A percentile compares a stretch with the other conserved stretches of the same genome.
Evolutionary conservation across 2,888 invertebrate genomes (phyloP).

Genomic region (Plebejus anna): DNA sequence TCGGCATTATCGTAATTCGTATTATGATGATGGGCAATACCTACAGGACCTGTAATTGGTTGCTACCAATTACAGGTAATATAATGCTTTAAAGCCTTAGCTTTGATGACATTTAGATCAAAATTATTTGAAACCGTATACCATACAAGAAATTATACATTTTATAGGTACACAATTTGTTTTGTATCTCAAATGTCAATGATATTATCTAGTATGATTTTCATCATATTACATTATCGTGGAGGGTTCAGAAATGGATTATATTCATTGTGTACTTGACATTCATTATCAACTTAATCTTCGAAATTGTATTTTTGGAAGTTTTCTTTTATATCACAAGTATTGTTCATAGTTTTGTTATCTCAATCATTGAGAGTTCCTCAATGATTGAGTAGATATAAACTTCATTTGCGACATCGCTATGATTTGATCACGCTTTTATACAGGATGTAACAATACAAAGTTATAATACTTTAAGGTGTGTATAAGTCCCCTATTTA

Average conservation of each 20-base stretch:
- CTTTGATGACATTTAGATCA: background rate
- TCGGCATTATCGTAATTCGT: too few relatives aligned
- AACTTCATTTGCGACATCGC: background rate
- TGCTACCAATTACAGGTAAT: too few relatives aligned
- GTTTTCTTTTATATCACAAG: background rate
- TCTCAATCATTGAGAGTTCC: background rate
- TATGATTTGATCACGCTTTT: background rate
- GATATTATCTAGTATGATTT: background rate
- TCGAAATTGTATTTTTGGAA: background rate
- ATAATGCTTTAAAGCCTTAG: too few relatives aligned
- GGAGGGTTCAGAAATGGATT: background rate
- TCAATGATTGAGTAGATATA: background rate
- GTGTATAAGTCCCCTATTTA: too few relatives aligned
- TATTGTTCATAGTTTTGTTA: constrained; percentile 1
- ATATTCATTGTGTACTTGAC: background rate
- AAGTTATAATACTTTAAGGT: too few relatives aligned
- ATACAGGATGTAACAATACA: background rate
- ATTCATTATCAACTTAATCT: background rate
- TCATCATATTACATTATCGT: background rate
- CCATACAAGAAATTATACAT: too few relatives aligned
- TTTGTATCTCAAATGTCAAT: background rate
- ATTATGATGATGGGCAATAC: too few relatives aligned
- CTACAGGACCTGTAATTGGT: too few relatives aligned
- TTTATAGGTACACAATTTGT: too few relatives aligned
- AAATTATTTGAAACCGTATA: background rate